Evolutionary conservation across 1,140 invertebrate species (phyloP).

Genomic region (Prorops nasuta): DNA sequence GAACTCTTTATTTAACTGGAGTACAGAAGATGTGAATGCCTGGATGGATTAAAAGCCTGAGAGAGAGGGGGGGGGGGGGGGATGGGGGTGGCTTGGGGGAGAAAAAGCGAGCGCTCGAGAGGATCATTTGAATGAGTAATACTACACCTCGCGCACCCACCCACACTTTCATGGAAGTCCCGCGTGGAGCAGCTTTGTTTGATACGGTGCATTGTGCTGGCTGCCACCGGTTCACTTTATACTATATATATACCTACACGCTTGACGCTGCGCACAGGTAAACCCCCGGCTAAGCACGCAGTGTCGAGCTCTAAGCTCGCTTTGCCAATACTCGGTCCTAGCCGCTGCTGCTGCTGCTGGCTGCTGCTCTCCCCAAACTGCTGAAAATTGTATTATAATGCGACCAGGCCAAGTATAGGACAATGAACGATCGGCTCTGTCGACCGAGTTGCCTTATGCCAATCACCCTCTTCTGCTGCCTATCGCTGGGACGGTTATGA

Average conservation of each 20-base stretch:
- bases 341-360: too few relatives aligned
- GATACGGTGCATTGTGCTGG: conserved; percentile 51
- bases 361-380: too few relatives aligned
- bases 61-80: conserved; percentile 20
- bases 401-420: conserved; percentile 32
- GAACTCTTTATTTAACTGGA: conserved; percentile 41
- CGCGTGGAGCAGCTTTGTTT: conserved; percentile 52
- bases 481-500: conserved; percentile 45
- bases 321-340: conserved; percentile 14
- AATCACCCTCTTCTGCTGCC: conserved; percentile 32
- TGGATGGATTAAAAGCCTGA: conserved; percentile 50
- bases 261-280: not conserved
- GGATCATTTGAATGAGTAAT: conserved; percentile 59
- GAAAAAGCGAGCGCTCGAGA: conserved; percentile 29
- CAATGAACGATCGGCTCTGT: conserved; percentile 41
- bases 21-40: conserved; percentile 50
- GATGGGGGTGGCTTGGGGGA: conserved; percentile 1
- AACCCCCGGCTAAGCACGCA: not conserved
- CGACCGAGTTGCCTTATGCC: conserved; percentile 52
- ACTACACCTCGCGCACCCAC: conserved; percentile 56
- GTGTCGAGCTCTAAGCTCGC: conserved; percentile 6
- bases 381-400: conserved; percentile 56
- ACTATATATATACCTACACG: conserved; percentile 19
- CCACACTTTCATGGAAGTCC: conserved; percentile 46
- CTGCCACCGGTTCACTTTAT: conserved; percentile 53